phyloP scores from a whole-genome alignment of 2,797 vertebrate species.

The Distichodus sexfasciatus region DNA sequence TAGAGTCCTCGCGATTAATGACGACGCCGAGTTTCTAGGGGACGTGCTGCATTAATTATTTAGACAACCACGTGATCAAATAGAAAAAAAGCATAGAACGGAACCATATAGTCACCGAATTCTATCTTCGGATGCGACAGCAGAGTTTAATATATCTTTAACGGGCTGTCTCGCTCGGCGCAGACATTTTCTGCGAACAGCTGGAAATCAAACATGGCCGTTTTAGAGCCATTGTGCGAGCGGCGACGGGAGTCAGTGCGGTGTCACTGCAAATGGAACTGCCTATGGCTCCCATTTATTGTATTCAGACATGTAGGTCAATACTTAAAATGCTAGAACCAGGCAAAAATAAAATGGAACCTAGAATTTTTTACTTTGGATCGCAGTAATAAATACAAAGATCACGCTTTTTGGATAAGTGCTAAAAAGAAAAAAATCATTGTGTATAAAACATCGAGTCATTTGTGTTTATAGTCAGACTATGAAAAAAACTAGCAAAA shows the following conservation, averaged over 20 bases:
- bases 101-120: slow-evolving; percentile 90
- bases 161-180: slow-evolving; percentile 71
- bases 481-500: too few species aligned
- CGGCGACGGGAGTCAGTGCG: slow-evolving; percentile 67
- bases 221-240: slow-evolving; percentile 66
- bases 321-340: slow-evolving; percentile 60
- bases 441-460: too few species aligned
- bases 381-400: too few species aligned
- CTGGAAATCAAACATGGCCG: slow-evolving; percentile 86
- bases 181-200: slow-evolving; percentile 73
- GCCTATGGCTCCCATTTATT: slow-evolving; percentile 79
- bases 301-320: slow-evolving; percentile 78
- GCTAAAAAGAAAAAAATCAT: too few species aligned
- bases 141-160: slow-evolving; percentile 79
- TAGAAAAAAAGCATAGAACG: slow-evolving; percentile 82
- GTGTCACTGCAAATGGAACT: slow-evolving; percentile 80
- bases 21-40: slow-evolving; percentile 99
- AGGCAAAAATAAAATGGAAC: slow-evolving; percentile 18
- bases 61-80: slow-evolving; percentile 99
- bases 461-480: too few species aligned
- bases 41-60: slow-evolving; percentile 99
- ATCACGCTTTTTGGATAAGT: too few species aligned
- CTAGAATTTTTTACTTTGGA: not conserved
- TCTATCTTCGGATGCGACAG: slow-evolving; percentile 79
- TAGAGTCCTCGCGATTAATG: slow-evolving; percentile 99